phyloP scores from a whole-genome alignment of 2,113 vertebrate species.

The Atlantisia rogersi region DNA sequence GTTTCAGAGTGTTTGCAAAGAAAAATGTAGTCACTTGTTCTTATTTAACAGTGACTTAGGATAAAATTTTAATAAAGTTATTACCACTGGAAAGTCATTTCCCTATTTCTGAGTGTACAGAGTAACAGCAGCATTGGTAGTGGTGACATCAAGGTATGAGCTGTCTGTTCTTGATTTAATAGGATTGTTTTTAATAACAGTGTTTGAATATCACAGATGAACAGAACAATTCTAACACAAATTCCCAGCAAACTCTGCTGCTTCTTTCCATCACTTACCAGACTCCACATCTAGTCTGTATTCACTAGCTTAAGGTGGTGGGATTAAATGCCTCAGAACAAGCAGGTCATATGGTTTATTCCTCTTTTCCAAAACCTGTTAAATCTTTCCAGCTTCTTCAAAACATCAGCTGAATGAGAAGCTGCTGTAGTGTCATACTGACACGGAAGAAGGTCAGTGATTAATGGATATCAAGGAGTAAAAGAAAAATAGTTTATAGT shows the following conservation, averaged over 20 bases:
- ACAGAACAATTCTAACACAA: not conserved
- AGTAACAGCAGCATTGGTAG: not conserved
- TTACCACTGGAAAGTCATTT: not conserved
- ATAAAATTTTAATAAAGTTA: not conserved
- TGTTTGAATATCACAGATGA: not conserved
- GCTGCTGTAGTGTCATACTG: not conserved
- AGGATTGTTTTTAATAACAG: not conserved
- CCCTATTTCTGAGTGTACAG: not conserved
- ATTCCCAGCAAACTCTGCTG: not conserved
- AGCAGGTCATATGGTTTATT: not conserved
- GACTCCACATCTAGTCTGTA: not conserved
- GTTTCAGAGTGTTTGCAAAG: not conserved
- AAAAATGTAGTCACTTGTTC: not conserved
- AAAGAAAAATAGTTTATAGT: not conserved
- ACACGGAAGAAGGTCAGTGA: not conserved
- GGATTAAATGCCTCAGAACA: not conserved
- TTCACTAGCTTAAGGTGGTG: not conserved
- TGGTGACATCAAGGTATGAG: not conserved
- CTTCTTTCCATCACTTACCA: not conserved
- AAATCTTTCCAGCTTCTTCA: not conserved
- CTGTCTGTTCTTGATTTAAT: not conserved
- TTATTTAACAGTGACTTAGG: not conserved
- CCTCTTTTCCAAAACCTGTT: not conserved
- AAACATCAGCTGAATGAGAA: not conserved
- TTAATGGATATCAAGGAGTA: not conserved